A percentile compares a stretch with the other conserved stretches of the same genome.
These are phyloP conservation scores for Notodonta dromedarius DNA, from an alignment of 2,888 invertebrate species.

Conservation along the genomic window DNA sequence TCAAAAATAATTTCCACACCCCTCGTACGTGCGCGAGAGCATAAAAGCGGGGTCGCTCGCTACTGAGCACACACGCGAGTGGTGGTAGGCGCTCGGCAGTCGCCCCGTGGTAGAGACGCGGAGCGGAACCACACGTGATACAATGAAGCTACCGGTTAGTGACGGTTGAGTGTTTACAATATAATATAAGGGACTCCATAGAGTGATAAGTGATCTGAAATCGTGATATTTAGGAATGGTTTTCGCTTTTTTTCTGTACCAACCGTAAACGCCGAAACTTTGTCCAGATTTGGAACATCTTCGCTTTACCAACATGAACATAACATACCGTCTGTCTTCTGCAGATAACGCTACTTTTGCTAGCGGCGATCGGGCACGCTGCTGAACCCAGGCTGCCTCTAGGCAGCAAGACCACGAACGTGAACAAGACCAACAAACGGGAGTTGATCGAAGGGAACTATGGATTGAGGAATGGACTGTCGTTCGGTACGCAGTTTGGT, in stretches of 20 bases:
- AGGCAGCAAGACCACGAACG: conserved; percentile 29
- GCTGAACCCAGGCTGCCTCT: conserved; percentile 24
- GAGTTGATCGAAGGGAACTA: conserved; percentile 56
- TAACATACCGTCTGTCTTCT: conserved; percentile 1
- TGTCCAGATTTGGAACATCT: too few relatives aligned
- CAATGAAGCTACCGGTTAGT: conserved; percentile 40
- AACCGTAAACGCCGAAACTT: too few relatives aligned
- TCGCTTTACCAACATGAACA: too few relatives aligned
- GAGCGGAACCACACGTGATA: conserved; percentile 14
- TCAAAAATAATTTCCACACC: neutral
- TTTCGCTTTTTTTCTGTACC: too few relatives aligned
- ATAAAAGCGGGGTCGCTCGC: conserved; percentile 25
- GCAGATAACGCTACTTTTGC: conserved; percentile 55
- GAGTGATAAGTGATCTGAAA: conserved; percentile 2
- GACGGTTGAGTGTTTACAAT: neutral
- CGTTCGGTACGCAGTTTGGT: conserved; percentile 22
- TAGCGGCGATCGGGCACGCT: conserved; percentile 52
- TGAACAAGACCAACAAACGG: conserved; percentile 52
- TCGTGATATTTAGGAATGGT: neutral
- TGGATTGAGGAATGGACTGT: conserved; percentile 24
- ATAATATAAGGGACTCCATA: neutral
- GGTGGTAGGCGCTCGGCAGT: conserved; percentile 14
- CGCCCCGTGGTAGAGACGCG: conserved; percentile 13
- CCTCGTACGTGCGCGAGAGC: conserved; percentile 27
- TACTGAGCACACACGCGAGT: conserved; percentile 22